phyloP scores from a whole-genome alignment of 2,888 invertebrate genomes.

The Tenthredo amoena region DNA sequence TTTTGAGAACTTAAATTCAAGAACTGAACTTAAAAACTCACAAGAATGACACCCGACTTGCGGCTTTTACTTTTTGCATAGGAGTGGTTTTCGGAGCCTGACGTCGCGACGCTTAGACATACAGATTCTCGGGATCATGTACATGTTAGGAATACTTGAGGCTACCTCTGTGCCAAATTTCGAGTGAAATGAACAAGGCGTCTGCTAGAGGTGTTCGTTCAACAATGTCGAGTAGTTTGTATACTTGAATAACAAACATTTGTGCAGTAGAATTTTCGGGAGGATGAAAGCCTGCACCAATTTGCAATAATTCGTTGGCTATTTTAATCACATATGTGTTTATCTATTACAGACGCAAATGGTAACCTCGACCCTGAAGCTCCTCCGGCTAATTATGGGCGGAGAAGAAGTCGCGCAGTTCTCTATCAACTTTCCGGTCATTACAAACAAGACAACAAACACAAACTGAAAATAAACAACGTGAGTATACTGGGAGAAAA shows the following conservation, averaged over 20 bases:
- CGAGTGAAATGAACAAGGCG: background rate
- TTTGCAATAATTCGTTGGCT: background rate
- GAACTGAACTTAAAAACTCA: too few relatives aligned
- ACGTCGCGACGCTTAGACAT: background rate
- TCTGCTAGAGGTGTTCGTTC: background rate
- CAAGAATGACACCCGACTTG: too few relatives aligned
- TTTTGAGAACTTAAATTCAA: too few relatives aligned
- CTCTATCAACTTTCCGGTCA: slow-evolving; percentile 98
- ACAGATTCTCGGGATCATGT: background rate
- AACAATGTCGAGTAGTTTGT: background rate
- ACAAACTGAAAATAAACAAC: slow-evolving; percentile 96
- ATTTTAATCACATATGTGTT: background rate
- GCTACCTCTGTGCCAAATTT: background rate
- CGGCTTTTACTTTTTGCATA: background rate
- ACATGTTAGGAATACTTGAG: background rate
- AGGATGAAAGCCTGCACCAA: background rate
- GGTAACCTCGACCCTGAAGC: slow-evolving; percentile 87
- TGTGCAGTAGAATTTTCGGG: background rate
- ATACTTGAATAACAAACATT: background rate
- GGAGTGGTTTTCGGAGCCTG: background rate
- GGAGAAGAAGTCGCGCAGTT: slow-evolving; percentile 95
- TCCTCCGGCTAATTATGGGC: slow-evolving; percentile 93
- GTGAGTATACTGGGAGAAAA: slow-evolving; percentile 82
- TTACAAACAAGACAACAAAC: slow-evolving; percentile 97
- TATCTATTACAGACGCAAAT: slow-evolving; percentile 86